phyloP scores from a whole-genome alignment of 2,888 invertebrate genomes.

The Macropis europaea region DNA sequence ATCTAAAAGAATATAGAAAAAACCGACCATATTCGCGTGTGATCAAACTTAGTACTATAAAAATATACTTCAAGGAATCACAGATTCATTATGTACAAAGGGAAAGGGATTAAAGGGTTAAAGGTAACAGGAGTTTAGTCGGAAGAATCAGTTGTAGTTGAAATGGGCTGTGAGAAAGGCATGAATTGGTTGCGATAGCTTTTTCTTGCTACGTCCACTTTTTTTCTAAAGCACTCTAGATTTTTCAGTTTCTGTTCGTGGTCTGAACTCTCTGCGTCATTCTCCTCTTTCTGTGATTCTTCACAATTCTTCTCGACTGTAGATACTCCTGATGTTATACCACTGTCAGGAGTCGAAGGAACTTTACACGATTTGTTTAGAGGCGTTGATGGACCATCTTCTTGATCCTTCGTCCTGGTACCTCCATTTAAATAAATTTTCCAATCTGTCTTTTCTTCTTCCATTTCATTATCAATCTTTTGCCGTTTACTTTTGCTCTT shows the following conservation, averaged over 20 bases:
- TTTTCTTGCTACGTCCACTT: constrained; percentile 70
- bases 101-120: constrained; percentile 37
- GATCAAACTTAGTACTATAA: constrained; percentile 72
- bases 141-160: constrained; percentile 71
- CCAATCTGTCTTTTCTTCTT: constrained; percentile 39
- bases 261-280: constrained; percentile 69
- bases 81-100: constrained; percentile 75
- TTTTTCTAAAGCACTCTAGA: constrained; percentile 71
- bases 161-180: constrained; percentile 50
- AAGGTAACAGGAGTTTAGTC: constrained; percentile 60
- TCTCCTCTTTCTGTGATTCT: constrained; percentile 43
- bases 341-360: constrained; percentile 75
- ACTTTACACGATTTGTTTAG: constrained; percentile 61
- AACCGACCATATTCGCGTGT: constrained; percentile 47
- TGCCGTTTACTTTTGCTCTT: constrained; percentile 61
- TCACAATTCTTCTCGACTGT: constrained; percentile 68
- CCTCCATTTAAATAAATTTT: constrained; percentile 55
- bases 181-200: constrained; percentile 68
- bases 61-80: constrained; percentile 76
- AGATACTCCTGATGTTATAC: constrained; percentile 75
- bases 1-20: constrained; percentile 51
- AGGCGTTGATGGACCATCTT: constrained; percentile 60
- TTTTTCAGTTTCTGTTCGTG: constrained; percentile 66
- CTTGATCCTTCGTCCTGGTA: constrained; percentile 18
- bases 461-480: constrained; percentile 52